Evolutionary conservation across 2,888 invertebrate species (phyloP).

Genomic region (Rugalucina vietnamica): DNA sequence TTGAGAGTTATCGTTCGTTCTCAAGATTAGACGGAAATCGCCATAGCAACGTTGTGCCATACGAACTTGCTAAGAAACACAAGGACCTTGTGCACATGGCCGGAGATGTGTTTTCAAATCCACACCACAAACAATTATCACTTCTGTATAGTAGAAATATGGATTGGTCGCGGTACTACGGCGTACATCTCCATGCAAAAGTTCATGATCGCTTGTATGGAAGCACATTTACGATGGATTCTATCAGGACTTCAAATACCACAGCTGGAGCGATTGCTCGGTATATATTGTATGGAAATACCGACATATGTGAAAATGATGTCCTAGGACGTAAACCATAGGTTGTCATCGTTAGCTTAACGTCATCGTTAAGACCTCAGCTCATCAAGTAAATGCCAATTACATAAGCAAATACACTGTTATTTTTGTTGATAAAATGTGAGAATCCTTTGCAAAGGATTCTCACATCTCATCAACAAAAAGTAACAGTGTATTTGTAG

Average conservation of each 20-base stretch:
- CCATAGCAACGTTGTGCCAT: constrained; percentile 70
- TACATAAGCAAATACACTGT: no score
- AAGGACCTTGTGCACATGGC: constrained; percentile 65
- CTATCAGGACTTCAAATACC: constrained; percentile 57
- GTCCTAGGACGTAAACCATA: not conserved
- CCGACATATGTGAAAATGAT: constrained; percentile 52
- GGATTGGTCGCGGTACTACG: constrained; percentile 71
- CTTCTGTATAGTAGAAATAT: constrained; percentile 61
- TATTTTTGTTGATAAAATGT: no score
- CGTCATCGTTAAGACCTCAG: not conserved
- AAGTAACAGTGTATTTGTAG: no score
- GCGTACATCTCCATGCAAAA: constrained; percentile 71
- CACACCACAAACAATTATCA: constrained; percentile 53
- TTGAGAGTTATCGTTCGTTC: constrained; percentile 69
- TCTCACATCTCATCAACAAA: no score
- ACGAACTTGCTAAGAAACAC: constrained; percentile 58
- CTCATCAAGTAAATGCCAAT: no score
- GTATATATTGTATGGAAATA: constrained; percentile 60
- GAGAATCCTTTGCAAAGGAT: no score
- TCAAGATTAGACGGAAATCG: constrained; percentile 64
- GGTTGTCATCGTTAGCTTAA: no score
- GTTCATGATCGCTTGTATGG: constrained; percentile 42
- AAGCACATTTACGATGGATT: constrained; percentile 33
- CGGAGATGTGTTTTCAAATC: constrained; percentile 63
- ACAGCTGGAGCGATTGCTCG: constrained; percentile 66